These are phyloP conservation scores for Elegia similella DNA, from an alignment of 2,888 invertebrate species.

Conservation along the genomic window DNA sequence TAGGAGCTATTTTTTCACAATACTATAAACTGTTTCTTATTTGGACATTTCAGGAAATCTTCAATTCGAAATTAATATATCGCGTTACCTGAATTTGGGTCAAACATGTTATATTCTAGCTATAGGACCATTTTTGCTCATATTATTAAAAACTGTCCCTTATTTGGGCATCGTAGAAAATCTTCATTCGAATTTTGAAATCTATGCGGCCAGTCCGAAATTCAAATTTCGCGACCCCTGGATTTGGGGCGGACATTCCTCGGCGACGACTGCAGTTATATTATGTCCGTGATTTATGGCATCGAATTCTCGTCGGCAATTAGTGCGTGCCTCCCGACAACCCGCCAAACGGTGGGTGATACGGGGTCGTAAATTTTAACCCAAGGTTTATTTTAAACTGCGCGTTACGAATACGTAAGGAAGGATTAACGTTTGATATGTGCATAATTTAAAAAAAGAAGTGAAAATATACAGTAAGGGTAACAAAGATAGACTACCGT, in stretches of 20 bases:
- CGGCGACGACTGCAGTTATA: slow-evolving; percentile 70
- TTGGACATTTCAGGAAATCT: too few species aligned
- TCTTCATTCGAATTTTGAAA: slow-evolving; percentile 32
- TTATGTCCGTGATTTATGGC: slow-evolving; percentile 80
- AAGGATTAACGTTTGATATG: neutral
- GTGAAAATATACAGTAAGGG: too few species aligned
- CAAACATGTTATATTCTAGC: too few species aligned
- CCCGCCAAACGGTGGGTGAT: slow-evolving; percentile 30
- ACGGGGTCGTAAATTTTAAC: slow-evolving; percentile 27
- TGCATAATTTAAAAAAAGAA: too few species aligned
- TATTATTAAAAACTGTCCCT: too few species aligned
- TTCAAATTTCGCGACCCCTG: slow-evolving; percentile 55
- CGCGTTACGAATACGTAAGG: neutral
- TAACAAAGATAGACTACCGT: too few species aligned
- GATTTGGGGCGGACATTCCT: slow-evolving; percentile 73
- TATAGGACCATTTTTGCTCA: too few species aligned
- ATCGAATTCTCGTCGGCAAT: slow-evolving; percentile 79
- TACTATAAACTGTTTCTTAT: too few species aligned
- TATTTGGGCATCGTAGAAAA: too few species aligned
- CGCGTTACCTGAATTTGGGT: too few species aligned
- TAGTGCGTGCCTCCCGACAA: slow-evolving; percentile 71
- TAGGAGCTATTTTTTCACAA: too few species aligned
- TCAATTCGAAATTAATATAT: too few species aligned
- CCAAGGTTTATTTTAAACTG: neutral
- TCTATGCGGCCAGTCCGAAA: slow-evolving; percentile 36